These are phyloP conservation scores for Anthrax anthrax DNA, from an alignment of 2,888 invertebrate genomes.

Conservation along the genomic window DNA sequence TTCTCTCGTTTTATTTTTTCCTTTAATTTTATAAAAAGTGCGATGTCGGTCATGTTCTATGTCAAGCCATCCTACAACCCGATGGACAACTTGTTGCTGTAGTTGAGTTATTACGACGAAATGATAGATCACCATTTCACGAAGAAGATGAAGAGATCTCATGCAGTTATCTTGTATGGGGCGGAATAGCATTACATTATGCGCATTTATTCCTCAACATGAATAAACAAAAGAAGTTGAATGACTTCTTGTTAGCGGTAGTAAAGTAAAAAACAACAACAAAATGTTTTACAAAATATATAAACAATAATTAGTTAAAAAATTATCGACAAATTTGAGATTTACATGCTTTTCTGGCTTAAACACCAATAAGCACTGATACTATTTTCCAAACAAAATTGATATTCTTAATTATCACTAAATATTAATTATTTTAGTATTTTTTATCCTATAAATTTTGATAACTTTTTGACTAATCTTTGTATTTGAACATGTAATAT, in stretches of 20 bases:
- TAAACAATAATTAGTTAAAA: not conserved
- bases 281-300: not conserved
- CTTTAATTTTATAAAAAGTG: slow-evolving; percentile 27
- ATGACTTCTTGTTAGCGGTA: slow-evolving; percentile 63
- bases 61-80: slow-evolving; percentile 48
- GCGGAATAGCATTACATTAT: slow-evolving; percentile 53
- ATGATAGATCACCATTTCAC: slow-evolving; percentile 39
- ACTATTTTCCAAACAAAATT: too few relatives aligned
- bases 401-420: too few relatives aligned
- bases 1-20: not conserved
- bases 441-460: too few relatives aligned
- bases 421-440: too few relatives aligned
- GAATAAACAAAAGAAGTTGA: slow-evolving; percentile 54
- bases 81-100: slow-evolving; percentile 50
- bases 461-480: too few relatives aligned
- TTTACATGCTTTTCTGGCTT: too few relatives aligned
- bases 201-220: slow-evolving; percentile 53
- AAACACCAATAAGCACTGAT: too few relatives aligned
- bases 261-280: slow-evolving; percentile 56
- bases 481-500: too few relatives aligned
- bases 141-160: slow-evolving; percentile 56
- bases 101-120: slow-evolving; percentile 50
- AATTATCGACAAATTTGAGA: too few relatives aligned
- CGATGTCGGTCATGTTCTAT: slow-evolving; percentile 37
- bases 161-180: slow-evolving; percentile 51